These are phyloP conservation scores for Cantharis nigra DNA, from an alignment of 2,888 invertebrate species.

Conservation along the genomic window DNA sequence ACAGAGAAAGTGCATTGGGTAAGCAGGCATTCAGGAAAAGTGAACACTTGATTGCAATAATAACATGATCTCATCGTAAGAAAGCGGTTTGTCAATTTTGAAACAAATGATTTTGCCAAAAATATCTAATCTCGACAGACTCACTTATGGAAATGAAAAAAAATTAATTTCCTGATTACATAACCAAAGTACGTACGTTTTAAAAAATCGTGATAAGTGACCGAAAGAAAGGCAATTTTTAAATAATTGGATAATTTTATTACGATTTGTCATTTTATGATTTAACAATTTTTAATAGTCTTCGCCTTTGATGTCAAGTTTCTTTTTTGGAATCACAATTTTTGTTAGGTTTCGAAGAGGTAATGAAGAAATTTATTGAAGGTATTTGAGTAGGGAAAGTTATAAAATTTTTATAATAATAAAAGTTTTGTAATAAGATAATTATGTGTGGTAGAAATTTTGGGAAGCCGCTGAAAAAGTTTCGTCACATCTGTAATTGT, in stretches of 20 bases:
- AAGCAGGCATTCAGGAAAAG: constrained; percentile 22
- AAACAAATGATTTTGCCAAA: background rate
- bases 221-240: background rate
- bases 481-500: background rate
- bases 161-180: background rate
- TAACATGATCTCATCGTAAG: constrained; percentile 14
- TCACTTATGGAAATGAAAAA: background rate
- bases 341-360: background rate
- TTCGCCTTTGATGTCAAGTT: background rate
- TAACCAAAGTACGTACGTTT: background rate
- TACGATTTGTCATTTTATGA: background rate
- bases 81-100: constrained; percentile 11
- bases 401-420: background rate
- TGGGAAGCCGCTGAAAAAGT: background rate
- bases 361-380: background rate
- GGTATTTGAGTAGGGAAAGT: background rate
- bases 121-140: background rate
- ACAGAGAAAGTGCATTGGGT: constrained; percentile 21
- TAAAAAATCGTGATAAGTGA: background rate
- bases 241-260: background rate
- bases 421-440: background rate
- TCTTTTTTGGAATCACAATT: background rate
- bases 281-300: background rate
- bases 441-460: background rate
- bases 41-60: constrained; percentile 14